Evolutionary conservation across 2,113 vertebrate genomes (phyloP).

Genomic region (Atractosteus spatula): DNA sequence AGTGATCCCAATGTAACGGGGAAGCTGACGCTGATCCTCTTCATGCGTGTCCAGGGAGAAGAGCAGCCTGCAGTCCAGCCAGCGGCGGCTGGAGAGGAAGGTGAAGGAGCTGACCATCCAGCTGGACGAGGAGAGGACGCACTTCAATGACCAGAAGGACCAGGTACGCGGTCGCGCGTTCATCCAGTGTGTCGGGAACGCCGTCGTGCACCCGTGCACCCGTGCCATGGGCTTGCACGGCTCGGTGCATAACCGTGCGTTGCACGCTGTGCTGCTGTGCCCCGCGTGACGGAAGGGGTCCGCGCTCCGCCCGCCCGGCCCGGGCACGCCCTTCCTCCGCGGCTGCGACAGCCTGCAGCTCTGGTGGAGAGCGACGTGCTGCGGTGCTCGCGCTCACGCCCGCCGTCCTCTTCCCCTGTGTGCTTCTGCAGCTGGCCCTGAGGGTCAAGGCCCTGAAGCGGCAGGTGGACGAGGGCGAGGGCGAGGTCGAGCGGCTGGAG

Average conservation of each 20-base stretch:
- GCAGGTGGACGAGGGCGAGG: conserved; percentile 89
- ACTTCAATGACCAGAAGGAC: conserved; percentile 83
- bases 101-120: conserved; percentile 87
- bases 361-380: too few species aligned
- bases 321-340: too few species aligned
- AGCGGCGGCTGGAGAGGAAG: conserved; percentile 85
- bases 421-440: conserved; percentile 71
- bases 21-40: too few species aligned
- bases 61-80: conserved; percentile 70
- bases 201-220: conserved; percentile 4
- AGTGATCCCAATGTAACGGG: too few species aligned
- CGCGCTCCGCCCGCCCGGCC: too few species aligned
- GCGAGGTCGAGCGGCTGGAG: conserved; percentile 86
- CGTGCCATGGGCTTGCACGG: not conserved
- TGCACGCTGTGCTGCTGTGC: too few species aligned
- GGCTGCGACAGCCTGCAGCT: too few species aligned
- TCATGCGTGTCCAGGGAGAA: conserved; percentile 71
- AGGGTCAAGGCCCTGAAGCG: conserved; percentile 90
- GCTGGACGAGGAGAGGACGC: conserved; percentile 85
- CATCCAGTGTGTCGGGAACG: not conserved
- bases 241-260: too few species aligned
- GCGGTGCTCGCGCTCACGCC: not conserved
- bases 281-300: too few species aligned
- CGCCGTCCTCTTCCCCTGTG: not conserved
- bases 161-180: conserved; percentile 63